Evolutionary conservation across 2,113 vertebrate species (phyloP).

Genomic region (Capreolus pygargus): DNA sequence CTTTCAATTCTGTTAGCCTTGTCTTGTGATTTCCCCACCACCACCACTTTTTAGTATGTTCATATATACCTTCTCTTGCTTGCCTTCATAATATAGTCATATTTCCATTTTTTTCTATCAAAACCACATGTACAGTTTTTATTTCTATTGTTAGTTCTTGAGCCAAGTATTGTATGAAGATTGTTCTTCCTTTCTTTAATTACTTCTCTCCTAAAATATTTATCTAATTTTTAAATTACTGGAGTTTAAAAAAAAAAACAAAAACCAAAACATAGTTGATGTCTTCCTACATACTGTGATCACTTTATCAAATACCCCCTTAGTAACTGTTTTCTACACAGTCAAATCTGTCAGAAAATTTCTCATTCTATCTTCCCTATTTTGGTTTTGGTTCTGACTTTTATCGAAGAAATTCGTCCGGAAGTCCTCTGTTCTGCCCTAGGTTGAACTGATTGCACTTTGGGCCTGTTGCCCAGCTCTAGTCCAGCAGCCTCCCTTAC

Average conservation of each 20-base stretch:
- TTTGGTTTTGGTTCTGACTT: background rate
- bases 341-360: background rate
- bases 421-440: background rate
- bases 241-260: background rate
- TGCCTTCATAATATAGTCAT: background rate
- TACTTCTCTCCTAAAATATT: background rate
- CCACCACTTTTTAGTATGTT: background rate
- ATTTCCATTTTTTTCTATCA: background rate
- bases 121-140: background rate
- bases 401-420: background rate
- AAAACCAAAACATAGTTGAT: background rate
- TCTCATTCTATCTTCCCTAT: background rate
- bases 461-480: background rate
- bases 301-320: background rate
- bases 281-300: background rate
- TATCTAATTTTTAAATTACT: background rate
- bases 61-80: background rate
- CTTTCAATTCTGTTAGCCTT: background rate
- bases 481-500: background rate
- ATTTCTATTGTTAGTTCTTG: background rate
- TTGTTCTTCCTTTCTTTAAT: background rate
- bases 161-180: background rate
- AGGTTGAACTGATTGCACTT: background rate
- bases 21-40: background rate
- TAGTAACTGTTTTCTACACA: background rate